Evolutionary conservation across 2,888 invertebrate species (phyloP).

Genomic region (Seira ritae): DNA sequence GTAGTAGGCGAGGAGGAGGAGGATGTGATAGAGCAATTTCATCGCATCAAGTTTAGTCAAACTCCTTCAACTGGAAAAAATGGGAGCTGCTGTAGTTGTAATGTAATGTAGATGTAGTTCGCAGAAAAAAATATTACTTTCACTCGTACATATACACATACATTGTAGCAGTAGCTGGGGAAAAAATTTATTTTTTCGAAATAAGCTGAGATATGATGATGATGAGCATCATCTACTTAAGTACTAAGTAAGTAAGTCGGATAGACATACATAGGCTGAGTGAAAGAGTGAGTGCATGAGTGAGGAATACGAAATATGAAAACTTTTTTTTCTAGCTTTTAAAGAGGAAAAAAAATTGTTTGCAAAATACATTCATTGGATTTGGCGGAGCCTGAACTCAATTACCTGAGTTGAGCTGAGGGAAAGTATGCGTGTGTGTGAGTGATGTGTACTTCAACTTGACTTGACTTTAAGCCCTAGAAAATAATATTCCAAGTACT

Average conservation of each 20-base stretch:
- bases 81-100: no score
- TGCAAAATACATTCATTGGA: slow-evolving; percentile 34
- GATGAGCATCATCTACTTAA: no score
- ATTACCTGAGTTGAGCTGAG: slow-evolving; percentile 48
- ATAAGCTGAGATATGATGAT: no score
- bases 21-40: slow-evolving; percentile 47
- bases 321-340: not conserved
- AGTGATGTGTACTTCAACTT: not conserved
- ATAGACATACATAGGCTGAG: no score
- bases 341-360: not conserved
- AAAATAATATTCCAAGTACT: slow-evolving; percentile 49
- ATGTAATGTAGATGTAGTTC: no score
- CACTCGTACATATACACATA: no score
- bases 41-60: slow-evolving; percentile 54
- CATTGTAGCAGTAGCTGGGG: no score
- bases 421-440: no score
- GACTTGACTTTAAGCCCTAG: not conserved
- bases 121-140: no score
- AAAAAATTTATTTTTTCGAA: no score
- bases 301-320: not conserved
- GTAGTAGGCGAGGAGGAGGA: slow-evolving; percentile 35
- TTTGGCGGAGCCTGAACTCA: slow-evolving; percentile 39
- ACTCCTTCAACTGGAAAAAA: slow-evolving; percentile 48
- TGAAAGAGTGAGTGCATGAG: no score
- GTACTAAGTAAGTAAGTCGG: no score